Percentiles rank a stretch among this genome's conserved stretches.
Conservation (phyloP, 2,797 vertebrate genomes). For the Rousettus madagascariensis region DNA sequence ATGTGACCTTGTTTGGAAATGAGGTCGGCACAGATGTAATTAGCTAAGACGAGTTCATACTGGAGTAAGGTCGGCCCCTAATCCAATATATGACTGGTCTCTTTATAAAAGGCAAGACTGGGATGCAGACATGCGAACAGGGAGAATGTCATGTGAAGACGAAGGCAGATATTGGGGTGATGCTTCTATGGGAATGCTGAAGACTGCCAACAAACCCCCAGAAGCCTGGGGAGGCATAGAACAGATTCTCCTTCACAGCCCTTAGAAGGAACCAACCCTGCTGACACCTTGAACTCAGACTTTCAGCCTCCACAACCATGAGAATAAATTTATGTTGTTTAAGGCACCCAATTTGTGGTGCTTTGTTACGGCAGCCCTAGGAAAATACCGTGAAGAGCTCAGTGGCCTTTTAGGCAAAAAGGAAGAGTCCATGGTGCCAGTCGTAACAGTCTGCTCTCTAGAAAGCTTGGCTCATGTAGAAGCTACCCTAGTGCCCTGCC, state of each 20-base stretch:
- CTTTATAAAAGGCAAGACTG: not conserved
- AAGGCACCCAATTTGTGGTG: accelerated
- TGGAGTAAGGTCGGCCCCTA: not conserved
- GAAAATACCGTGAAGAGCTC: not conserved
- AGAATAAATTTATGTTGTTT: not conserved
- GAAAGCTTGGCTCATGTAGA: not conserved
- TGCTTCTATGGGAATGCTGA: not conserved
- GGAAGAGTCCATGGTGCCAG: not conserved
- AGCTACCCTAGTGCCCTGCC: not conserved
- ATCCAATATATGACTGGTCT: not conserved
- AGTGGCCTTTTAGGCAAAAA: not conserved
- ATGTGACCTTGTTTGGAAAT: not conserved
- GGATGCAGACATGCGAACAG: not conserved
- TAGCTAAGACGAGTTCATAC: not conserved
- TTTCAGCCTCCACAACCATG: too few species aligned
- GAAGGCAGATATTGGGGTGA: not conserved
- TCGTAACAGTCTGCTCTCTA: not conserved
- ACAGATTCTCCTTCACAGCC: not conserved
- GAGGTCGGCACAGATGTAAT: not conserved
- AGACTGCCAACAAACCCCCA: not conserved
- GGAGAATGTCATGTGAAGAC: not conserved
- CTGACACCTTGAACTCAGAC: not conserved
- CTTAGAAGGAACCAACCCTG: too few species aligned
- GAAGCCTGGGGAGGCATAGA: not conserved
- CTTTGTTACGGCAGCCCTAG: not conserved